Evolutionary conservation across 2,888 invertebrate genomes (phyloP).

Genomic region (Xylota sylvarum): DNA sequence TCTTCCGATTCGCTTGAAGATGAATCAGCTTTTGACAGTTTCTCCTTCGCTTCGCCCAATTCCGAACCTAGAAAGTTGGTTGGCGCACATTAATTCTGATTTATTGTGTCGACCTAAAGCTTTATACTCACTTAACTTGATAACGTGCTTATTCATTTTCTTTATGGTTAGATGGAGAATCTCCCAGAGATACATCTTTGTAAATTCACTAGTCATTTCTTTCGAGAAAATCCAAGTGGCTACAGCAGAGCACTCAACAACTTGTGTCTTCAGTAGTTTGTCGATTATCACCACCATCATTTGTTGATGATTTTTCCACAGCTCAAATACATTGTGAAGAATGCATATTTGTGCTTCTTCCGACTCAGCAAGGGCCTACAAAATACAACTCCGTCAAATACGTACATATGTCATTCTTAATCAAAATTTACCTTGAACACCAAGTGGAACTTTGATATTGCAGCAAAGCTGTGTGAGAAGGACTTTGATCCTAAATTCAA

Average conservation of each 20-base stretch:
- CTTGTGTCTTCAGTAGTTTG: constrained; percentile 98
- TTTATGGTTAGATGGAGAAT: constrained; percentile 97
- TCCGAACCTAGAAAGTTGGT: constrained; percentile 87
- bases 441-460: constrained; percentile 98
- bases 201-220: constrained; percentile 96
- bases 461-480: constrained; percentile 99
- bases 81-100: neutral
- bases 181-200: constrained; percentile 98
- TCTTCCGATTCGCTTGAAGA: constrained; percentile 93
- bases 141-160: constrained; percentile 98
- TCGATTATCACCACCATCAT: constrained; percentile 98
- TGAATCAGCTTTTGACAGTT: constrained; percentile 92
- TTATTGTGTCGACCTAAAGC: too few species aligned
- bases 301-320: constrained; percentile 98
- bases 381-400: neutral
- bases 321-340: constrained; percentile 94
- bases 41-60: constrained; percentile 93
- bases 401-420: neutral
- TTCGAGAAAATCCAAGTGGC: constrained; percentile 99
- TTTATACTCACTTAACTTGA: constrained; percentile 88
- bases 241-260: constrained; percentile 98
- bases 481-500: constrained; percentile 98
- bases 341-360: constrained; percentile 98
- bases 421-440: constrained; percentile 91
- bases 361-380: constrained; percentile 93